Percentiles rank a stretch among this genome's conserved stretches.
These are phyloP conservation scores for Mantis religiosa DNA, from an alignment of 2,888 invertebrate genomes.

Conservation along the genomic window DNA sequence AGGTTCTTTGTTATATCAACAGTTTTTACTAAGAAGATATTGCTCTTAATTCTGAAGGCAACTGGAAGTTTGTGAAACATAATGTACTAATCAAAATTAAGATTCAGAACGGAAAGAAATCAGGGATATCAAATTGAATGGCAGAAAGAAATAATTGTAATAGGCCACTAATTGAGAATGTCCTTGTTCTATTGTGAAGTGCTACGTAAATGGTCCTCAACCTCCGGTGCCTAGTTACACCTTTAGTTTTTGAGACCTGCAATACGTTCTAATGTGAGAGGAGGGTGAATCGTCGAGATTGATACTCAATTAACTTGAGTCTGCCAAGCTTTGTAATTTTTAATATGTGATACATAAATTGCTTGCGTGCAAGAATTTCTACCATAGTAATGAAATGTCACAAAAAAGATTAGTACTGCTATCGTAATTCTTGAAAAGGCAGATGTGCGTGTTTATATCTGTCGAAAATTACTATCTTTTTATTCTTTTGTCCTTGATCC, in stretches of 20 bases:
- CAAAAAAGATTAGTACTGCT: too few relatives aligned
- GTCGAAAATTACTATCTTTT: too few relatives aligned
- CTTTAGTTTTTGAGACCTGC: neutral
- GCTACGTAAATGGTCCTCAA: neutral
- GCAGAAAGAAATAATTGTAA: neutral
- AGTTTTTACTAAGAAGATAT: too few relatives aligned
- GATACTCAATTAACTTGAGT: neutral
- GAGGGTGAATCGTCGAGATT: neutral
- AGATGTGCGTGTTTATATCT: too few relatives aligned
- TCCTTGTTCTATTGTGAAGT: neutral
- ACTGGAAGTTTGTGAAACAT: neutral
- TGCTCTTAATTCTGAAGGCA: too few relatives aligned
- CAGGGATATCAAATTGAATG: neutral
- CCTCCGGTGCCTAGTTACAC: neutral
- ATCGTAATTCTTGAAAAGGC: too few relatives aligned
- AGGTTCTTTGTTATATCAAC: too few relatives aligned
- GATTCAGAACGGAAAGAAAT: neutral
- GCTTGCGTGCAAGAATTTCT: too few relatives aligned
- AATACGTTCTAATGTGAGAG: neutral
- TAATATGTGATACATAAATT: too few relatives aligned
- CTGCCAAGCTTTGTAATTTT: too few relatives aligned
- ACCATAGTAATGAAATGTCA: too few relatives aligned
- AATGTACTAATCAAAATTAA: neutral
- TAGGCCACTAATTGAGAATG: neutral
- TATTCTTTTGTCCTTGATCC: too few relatives aligned